Conservation (phyloP, 2,888 invertebrate species). For the Melieria picta region DNA sequence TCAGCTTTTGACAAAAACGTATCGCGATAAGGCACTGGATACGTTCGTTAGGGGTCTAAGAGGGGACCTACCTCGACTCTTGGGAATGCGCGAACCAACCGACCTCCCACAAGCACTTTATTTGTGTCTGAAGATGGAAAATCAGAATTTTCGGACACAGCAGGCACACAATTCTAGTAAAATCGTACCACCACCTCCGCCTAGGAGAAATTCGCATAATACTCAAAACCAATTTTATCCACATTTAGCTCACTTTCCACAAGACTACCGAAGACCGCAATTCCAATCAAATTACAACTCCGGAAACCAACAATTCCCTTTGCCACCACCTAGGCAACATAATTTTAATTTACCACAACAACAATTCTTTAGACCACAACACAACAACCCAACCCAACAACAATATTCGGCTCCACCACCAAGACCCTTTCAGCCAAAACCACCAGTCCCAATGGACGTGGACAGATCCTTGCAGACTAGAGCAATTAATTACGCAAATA, state of each 20-base stretch:
- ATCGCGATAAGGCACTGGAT: slow-evolving; percentile 44
- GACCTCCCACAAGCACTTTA: slow-evolving; percentile 43
- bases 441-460: slow-evolving; percentile 25
- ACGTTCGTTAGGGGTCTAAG: slow-evolving; percentile 43
- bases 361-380: slow-evolving; percentile 17
- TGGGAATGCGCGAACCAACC: slow-evolving; percentile 42
- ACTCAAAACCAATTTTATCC: slow-evolving; percentile 19
- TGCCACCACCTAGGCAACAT: not conserved
- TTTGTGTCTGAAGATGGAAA: slow-evolving; percentile 37
- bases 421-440: slow-evolving; percentile 16
- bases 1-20: slow-evolving; percentile 33
- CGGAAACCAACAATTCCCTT: slow-evolving; percentile 9
- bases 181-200: slow-evolving; percentile 9
- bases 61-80: slow-evolving; percentile 41
- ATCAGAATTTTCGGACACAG: slow-evolving; percentile 29
- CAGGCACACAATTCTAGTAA: slow-evolving; percentile 15
- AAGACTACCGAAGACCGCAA: not conserved
- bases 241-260: slow-evolving; percentile 10
- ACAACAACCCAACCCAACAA: slow-evolving; percentile 1
- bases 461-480: slow-evolving; percentile 17
- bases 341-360: slow-evolving; percentile 3
- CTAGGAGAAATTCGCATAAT: not conserved
- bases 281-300: slow-evolving; percentile 7
- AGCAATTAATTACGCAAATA: slow-evolving; percentile 15
- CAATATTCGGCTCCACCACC: slow-evolving; percentile 17